Evolutionary conservation across 2,888 invertebrate genomes (phyloP), one percentile per base, ranked within the genome.

Genomic region (Drosophila cyrtoloma): DNA sequence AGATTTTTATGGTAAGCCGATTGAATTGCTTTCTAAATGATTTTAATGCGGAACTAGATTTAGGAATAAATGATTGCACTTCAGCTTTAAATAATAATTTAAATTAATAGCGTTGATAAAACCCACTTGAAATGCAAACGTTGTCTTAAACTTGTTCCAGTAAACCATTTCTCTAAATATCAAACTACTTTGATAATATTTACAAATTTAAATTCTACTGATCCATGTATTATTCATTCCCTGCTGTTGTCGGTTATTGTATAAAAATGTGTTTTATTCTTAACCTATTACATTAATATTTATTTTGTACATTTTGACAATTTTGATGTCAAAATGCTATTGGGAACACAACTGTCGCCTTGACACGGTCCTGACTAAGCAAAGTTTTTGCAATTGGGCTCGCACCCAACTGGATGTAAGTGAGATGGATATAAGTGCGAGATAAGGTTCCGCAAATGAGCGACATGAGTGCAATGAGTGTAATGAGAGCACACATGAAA

Each of bases 391-490:
- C 28, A 3, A 26, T 44, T 6, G 30, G 50, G 10, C 33, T 60
- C 59, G n/a, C n/a, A 33, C 39, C 7, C 26, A 26, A 26, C 14
- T 69, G 56, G 37, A 52, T 62, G 42, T 42, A 32, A 50, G 12
- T 33, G 52, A 44, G 33, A 33, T 33, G 33, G 33, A 33, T 33
- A 12, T 4, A 33, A 35, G 35, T 35, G 66, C 53, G 10, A 66
- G 78, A 55, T 75, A 61, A 70, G 64, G 58, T n/a, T 35, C 62
- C 58, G 66, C 44, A 76, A 80, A 61, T 80, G 81, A 80, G 60
- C 59, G 56, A 58, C 65, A 58, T 30, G 68, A 61, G 57, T 58
- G 59, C 59, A 35, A 50, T 33, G 53, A 28, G 26, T 56, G 37
- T 14, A 47, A 47, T 47, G 47, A 50, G 50, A 55, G n/a, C 35